Evolutionary conservation across 2,797 vertebrate species (phyloP).

Genomic region (Zalophus californianus): DNA sequence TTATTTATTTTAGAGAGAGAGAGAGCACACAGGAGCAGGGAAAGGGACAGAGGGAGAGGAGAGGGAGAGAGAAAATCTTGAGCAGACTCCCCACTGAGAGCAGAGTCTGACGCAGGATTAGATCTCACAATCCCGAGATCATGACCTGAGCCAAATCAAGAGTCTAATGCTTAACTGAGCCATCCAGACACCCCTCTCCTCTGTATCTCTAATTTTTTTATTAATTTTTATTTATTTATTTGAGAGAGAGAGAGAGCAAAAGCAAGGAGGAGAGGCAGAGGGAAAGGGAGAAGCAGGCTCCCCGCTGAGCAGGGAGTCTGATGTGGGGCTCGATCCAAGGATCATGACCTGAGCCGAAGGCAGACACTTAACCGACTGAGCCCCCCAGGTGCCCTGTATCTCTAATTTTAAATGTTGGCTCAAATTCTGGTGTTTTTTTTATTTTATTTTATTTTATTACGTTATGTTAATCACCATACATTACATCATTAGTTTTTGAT

Average conservation of each 20-base stretch:
- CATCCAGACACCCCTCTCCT: background rate
- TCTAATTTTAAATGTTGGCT: background rate
- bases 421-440: background rate
- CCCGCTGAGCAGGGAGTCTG: background rate
- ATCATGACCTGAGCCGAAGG: background rate
- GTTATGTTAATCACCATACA: no score
- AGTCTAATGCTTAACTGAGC: background rate
- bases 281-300: background rate
- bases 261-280: background rate
- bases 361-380: background rate
- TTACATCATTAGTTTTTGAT: no score
- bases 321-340: background rate
- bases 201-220: background rate
- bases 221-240: background rate
- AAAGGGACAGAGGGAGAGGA: background rate
- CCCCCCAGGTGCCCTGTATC: background rate
- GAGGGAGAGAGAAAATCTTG: background rate
- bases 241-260: background rate
- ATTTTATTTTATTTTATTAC: no score
- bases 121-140: background rate
- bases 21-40: background rate
- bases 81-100: background rate
- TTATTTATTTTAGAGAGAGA: background rate
- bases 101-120: background rate
- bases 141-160: background rate